Conservation (phyloP, 2,113 vertebrate genomes). For the Chloroceryle aenea region DNA sequence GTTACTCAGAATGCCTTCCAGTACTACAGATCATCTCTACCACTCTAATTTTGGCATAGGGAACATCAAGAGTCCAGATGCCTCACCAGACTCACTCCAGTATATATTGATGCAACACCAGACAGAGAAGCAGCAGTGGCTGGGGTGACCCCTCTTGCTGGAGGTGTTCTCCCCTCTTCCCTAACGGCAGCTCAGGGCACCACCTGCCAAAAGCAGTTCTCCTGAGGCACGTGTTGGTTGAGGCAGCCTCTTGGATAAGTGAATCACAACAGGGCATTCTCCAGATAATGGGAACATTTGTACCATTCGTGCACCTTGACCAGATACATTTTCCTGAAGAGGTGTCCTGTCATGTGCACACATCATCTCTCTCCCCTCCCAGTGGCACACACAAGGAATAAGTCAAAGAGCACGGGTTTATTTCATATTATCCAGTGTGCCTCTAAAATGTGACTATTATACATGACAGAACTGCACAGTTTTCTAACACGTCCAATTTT, state of each 20-base stretch:
- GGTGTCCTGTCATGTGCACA: background rate
- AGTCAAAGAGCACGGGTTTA: background rate
- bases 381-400: background rate
- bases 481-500: background rate
- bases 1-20: background rate
- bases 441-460: background rate
- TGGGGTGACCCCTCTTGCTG: background rate
- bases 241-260: background rate
- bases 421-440: background rate
- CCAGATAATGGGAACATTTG: background rate
- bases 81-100: background rate
- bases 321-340: background rate
- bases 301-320: background rate
- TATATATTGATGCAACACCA: background rate
- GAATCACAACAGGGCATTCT: background rate
- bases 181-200: background rate
- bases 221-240: background rate
- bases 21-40: background rate
- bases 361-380: background rate
- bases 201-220: background rate
- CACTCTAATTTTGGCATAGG: rapidly evolving
- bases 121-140: background rate
- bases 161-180: background rate
- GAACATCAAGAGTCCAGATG: background rate
- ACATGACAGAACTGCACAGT: background rate